Evolutionary conservation across 2,113 vertebrate genomes (phyloP).

Genomic region (Corythornis vintsioides): DNA sequence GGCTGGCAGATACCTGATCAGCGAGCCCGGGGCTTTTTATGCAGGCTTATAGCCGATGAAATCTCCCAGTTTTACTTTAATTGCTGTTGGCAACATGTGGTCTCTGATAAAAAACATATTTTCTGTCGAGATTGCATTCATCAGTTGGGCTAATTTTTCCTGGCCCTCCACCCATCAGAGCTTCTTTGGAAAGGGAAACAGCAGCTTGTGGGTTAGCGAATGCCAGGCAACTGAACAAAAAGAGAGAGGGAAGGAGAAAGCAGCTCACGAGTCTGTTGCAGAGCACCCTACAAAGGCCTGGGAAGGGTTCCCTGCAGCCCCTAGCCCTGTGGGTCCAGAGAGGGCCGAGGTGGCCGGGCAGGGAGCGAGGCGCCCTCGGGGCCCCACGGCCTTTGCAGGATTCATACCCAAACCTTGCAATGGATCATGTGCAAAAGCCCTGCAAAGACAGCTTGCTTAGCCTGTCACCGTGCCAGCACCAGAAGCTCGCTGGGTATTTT

Average conservation of each 20-base stretch:
- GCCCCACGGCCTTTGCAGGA: slow-evolving; percentile 52
- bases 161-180: slow-evolving; percentile 81
- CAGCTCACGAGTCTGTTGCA: not conserved
- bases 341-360: slow-evolving; percentile 26
- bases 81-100: slow-evolving; percentile 82
- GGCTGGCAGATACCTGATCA: slow-evolving; percentile 20
- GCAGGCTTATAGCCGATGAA: slow-evolving; percentile 70
- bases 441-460: slow-evolving; percentile 78
- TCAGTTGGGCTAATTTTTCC: slow-evolving; percentile 82
- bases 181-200: slow-evolving; percentile 79
- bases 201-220: slow-evolving; percentile 83
- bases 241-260: slow-evolving; percentile 15
- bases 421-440: slow-evolving; percentile 73
- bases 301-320: slow-evolving; percentile 45
- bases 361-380: slow-evolving; percentile 57
- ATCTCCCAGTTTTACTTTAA: slow-evolving; percentile 79
- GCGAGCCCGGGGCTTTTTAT: not conserved
- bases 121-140: slow-evolving; percentile 79
- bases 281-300: slow-evolving; percentile 31
- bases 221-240: slow-evolving; percentile 79
- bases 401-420: slow-evolving; percentile 40
- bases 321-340: slow-evolving; percentile 48
- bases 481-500: slow-evolving; percentile 82
- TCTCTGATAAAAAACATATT: slow-evolving; percentile 86
- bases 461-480: slow-evolving; percentile 78